These are phyloP conservation scores for Branchipolynoe longqiensis DNA, from an alignment of 2,888 invertebrate genomes.

Conservation along the genomic window DNA sequence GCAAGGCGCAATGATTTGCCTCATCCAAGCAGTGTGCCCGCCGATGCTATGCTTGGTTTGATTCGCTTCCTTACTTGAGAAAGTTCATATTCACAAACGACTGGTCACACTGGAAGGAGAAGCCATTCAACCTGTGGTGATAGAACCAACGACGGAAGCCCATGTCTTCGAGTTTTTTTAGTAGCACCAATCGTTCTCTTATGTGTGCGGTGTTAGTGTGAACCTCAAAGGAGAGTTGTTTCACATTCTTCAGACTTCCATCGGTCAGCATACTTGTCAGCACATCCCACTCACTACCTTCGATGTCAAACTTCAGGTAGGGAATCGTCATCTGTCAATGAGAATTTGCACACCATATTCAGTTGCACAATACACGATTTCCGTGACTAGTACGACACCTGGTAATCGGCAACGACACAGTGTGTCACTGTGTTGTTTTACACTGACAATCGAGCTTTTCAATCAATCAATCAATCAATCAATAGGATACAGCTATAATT, in stretches of 20 bases:
- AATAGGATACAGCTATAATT: too few species aligned
- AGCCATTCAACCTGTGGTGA: constrained; percentile 25
- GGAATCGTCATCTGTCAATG: constrained; percentile 1
- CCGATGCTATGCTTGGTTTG: background rate
- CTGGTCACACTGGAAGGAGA: constrained; percentile 31
- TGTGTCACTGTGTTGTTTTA: too few species aligned
- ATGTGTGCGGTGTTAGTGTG: background rate
- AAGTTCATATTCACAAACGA: constrained; percentile 2
- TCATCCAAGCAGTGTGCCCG: background rate
- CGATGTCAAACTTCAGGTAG: constrained; percentile 37
- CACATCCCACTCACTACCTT: background rate
- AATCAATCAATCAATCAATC: too few species aligned
- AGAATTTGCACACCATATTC: too few species aligned
- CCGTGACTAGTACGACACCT: too few species aligned
- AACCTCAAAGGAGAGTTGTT: constrained; percentile 34
- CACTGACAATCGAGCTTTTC: too few species aligned
- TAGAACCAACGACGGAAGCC: constrained; percentile 31
- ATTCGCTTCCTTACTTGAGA: background rate
- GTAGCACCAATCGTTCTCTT: background rate
- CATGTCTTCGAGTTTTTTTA: background rate
- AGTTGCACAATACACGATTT: too few species aligned
- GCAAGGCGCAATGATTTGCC: background rate
- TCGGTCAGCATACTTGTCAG: constrained; percentile 15
- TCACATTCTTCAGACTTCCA: constrained; percentile 4
- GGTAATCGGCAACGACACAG: too few species aligned